Base-by-base conservation (phyloP, 2,797 vertebrate species). In the Sphaeramia orbicularis region DNA sequence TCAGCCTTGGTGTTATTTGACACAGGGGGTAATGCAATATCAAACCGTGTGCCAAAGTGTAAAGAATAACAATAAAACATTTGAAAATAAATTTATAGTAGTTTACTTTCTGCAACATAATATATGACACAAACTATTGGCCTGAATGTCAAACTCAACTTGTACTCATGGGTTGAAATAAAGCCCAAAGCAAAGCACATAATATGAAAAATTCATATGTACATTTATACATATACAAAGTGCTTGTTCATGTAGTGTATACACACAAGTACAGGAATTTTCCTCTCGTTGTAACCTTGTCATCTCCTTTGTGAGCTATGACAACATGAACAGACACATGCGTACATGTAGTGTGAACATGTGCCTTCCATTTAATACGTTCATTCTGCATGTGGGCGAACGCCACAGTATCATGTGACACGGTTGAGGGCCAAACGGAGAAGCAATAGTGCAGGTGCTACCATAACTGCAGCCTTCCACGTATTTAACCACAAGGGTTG, bases 401-500 rank as follows among this genome's bases (percentile, higher is more conserved):
- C 13, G n/a, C 7, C 19, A 40, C 24, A 11, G 35, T 19, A 51
- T 66, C 53, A 38, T 50, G 52, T 49, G 41, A 61, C 54, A 21
- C 69, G 45, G 12, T 10, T 6, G 11, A 47, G 41, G 58, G 43
- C 12, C 21, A 65, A 49, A 66, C 65, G 11, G 47, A 43, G 60
- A 56, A 30, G 43, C 27, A 48, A 66, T 16, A 32, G 63, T 52
- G 54, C 65, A 71, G 68, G 56, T 72, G 72, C 41, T 14, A 24
- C 63, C 59, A 55, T 48, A 69, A 87, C 77, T 42, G 58, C 76
- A 55, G 55, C 56, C 65, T 83, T 74, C 64, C 43, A 44, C 69
- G 61, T 71, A 54, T 89, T 86, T 79, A 81, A 81, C 65, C 43
- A 41, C 52, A 37, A 30, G 51, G 72, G 65, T 72, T 15, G 19